Evolutionary conservation across 1,140 invertebrate genomes (phyloP).

Genomic region (Macrobrachium rosenbergii): DNA sequence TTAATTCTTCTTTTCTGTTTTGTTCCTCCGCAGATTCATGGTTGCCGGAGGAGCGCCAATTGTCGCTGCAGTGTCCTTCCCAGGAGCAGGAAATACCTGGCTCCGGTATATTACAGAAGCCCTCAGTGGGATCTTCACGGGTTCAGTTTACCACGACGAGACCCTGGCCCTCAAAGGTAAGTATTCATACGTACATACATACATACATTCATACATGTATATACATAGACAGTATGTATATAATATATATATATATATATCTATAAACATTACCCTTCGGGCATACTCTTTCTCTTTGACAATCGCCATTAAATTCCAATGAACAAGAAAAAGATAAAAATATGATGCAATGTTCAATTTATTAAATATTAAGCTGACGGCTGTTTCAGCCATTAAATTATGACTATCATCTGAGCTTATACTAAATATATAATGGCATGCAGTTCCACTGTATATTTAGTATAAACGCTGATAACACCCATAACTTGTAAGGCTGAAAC

Average conservation of each 20-base stretch:
- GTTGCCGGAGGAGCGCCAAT: constrained; percentile 70
- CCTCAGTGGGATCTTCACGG: constrained; percentile 70
- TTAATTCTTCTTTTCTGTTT: background rate
- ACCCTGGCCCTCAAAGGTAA: constrained; percentile 66
- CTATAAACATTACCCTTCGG: background rate
- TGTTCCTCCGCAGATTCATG: constrained; percentile 33
- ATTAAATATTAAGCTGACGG: too few species aligned
- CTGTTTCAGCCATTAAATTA: too few species aligned
- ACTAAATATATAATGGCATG: too few species aligned
- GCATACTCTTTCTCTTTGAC: too few species aligned
- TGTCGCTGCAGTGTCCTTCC: constrained; percentile 79
- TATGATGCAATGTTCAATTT: too few species aligned
- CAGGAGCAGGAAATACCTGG: constrained; percentile 86
- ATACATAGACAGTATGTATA: background rate
- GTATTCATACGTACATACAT: background rate
- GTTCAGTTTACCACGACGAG: constrained; percentile 68
- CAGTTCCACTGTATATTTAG: too few species aligned
- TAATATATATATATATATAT: background rate
- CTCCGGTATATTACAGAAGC: constrained; percentile 82
- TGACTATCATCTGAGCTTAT: too few species aligned
- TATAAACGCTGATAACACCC: too few species aligned
- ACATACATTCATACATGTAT: background rate
- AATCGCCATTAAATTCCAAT: too few species aligned
- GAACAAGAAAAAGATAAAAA: too few species aligned
- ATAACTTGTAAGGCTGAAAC: too few species aligned